Conservation (phyloP, 2,797 vertebrate species). For the Muscicapa striata region DNA sequence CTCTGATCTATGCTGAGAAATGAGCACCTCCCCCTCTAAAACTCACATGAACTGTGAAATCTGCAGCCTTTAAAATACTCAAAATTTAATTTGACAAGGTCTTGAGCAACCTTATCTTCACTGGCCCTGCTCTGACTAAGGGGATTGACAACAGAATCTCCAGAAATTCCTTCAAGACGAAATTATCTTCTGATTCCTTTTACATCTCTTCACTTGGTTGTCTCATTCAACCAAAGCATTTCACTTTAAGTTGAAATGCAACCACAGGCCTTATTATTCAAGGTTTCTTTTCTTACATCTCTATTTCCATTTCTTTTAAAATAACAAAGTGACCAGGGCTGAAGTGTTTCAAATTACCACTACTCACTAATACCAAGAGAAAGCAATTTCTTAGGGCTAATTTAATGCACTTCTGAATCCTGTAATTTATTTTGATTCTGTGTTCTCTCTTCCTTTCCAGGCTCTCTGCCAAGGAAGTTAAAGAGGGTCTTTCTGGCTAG, state of each 20-base stretch:
- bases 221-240: neutral
- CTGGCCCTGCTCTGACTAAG: neutral
- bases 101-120: neutral
- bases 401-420: slow-evolving; percentile 61
- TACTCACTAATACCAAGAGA: slow-evolving; percentile 30
- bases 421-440: slow-evolving; percentile 63
- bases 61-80: neutral
- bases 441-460: slow-evolving; percentile 46
- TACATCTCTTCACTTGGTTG: neutral
- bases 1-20: neutral
- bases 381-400: slow-evolving; percentile 58
- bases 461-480: slow-evolving; percentile 49
- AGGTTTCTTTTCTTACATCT: neutral
- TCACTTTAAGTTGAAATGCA: neutral
- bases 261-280: neutral
- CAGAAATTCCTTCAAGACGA: neutral
- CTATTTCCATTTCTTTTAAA: slow-evolving; percentile 34
- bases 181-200: neutral
- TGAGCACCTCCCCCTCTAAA: neutral
- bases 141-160: neutral
- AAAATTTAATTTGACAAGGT: neutral
- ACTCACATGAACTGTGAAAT: neutral
- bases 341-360: slow-evolving; percentile 43
- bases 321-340: neutral
- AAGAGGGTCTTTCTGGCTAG: slow-evolving; percentile 28